These are phyloP conservation scores for Pseudopipra pipra DNA, from an alignment of 2,113 vertebrate genomes.

Conservation along the genomic window DNA sequence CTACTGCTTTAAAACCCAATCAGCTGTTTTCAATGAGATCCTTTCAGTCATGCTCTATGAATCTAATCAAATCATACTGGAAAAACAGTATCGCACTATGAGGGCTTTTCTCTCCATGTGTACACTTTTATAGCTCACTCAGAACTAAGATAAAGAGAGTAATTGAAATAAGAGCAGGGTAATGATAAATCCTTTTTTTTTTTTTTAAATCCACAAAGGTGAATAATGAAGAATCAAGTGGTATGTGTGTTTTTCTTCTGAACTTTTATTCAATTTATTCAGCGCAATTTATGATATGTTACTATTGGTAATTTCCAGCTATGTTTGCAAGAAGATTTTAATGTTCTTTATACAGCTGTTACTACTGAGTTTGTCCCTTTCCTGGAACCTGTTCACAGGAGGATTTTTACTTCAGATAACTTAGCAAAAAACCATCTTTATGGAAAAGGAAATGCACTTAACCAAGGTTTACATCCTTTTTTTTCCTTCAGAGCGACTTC, in stretches of 20 bases:
- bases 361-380: background rate
- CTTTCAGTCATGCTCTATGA: background rate
- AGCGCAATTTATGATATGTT: background rate
- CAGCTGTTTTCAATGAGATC: constrained; percentile 31
- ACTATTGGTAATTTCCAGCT: background rate
- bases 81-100: background rate
- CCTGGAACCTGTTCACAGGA: background rate
- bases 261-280: background rate
- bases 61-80: background rate
- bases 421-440: background rate
- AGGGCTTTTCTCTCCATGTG: background rate
- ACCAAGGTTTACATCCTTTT: background rate
- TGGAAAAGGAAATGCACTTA: background rate
- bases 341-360: background rate
- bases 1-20: constrained; percentile 45
- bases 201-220: background rate
- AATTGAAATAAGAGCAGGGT: background rate
- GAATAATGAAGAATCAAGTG: background rate
- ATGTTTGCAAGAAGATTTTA: background rate
- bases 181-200: background rate
- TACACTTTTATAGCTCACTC: background rate
- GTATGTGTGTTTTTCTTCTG: background rate
- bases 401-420: background rate
- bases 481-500: background rate
- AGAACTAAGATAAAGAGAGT: background rate